Percentiles rank a stretch among this genome's conserved stretches.
phyloP scores from a whole-genome alignment of 2,797 vertebrate genomes.

The Sylvia borin region DNA sequence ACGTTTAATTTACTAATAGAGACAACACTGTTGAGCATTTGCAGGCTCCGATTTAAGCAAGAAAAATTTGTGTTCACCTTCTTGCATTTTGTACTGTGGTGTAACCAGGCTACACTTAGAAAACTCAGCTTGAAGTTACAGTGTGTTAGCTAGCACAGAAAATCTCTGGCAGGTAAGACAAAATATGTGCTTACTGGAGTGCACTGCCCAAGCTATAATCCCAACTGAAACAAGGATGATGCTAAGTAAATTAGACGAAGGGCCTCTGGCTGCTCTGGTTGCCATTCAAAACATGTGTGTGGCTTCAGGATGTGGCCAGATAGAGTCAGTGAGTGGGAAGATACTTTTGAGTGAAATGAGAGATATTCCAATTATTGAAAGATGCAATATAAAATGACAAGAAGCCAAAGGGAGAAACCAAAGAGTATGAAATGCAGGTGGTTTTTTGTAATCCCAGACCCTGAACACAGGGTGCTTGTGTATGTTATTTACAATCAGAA shows the following conservation, averaged over 20 bases:
- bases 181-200: not conserved
- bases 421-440: not conserved
- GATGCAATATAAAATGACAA: not conserved
- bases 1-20: not conserved
- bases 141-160: not conserved
- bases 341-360: not conserved
- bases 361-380: not conserved
- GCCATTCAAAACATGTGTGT: not conserved
- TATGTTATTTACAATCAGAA: not conserved
- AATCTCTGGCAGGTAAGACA: not conserved
- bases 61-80: not conserved
- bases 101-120: not conserved
- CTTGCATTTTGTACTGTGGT: not conserved
- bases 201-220: not conserved
- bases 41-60: not conserved
- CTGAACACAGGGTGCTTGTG: not conserved
- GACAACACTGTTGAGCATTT: not conserved
- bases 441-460: not conserved
- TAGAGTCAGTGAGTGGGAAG: not conserved
- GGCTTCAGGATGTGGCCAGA: not conserved
- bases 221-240: not conserved
- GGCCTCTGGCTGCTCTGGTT: not conserved
- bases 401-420: not conserved
- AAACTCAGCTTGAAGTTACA: not conserved
- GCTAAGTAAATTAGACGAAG: not conserved